Percentiles rank a stretch among this genome's conserved stretches.
phyloP scores from a whole-genome alignment of 2,888 invertebrate species.

The Hetaerina titia region DNA sequence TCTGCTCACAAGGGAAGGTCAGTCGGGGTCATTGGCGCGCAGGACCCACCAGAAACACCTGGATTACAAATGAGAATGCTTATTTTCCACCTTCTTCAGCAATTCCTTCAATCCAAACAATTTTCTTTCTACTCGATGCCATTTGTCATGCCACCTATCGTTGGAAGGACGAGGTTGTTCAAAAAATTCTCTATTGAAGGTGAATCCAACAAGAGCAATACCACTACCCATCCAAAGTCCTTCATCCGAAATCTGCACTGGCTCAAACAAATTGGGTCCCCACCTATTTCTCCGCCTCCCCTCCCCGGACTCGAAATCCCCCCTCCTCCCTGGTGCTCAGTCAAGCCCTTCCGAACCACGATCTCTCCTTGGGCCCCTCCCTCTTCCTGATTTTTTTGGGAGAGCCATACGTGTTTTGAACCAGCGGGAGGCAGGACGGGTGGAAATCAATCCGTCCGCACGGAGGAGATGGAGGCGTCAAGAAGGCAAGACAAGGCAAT shows the following conservation, averaged over 20 bases:
- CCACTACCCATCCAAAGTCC: background rate
- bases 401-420: slow-evolving; percentile 21
- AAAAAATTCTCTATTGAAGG: too few relatives aligned
- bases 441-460: background rate
- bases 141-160: too few relatives aligned
- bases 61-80: too few relatives aligned
- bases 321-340: background rate
- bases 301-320: background rate
- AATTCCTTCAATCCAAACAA: too few relatives aligned
- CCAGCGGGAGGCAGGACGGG: slow-evolving; percentile 14
- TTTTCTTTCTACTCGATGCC: too few relatives aligned
- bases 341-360: background rate
- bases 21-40: too few relatives aligned
- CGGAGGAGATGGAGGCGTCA: slow-evolving; percentile 22
- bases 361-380: background rate
- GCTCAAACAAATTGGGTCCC: background rate
- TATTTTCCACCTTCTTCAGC: too few relatives aligned
- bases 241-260: background rate
- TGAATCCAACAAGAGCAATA: too few relatives aligned
- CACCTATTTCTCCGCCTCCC: background rate
- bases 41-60: too few relatives aligned
- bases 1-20: too few relatives aligned
- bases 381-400: background rate
- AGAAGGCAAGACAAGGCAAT: background rate
- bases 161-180: too few relatives aligned